Conservation (phyloP, 2,113 vertebrate genomes). For the Dasyornis broadbenti region DNA sequence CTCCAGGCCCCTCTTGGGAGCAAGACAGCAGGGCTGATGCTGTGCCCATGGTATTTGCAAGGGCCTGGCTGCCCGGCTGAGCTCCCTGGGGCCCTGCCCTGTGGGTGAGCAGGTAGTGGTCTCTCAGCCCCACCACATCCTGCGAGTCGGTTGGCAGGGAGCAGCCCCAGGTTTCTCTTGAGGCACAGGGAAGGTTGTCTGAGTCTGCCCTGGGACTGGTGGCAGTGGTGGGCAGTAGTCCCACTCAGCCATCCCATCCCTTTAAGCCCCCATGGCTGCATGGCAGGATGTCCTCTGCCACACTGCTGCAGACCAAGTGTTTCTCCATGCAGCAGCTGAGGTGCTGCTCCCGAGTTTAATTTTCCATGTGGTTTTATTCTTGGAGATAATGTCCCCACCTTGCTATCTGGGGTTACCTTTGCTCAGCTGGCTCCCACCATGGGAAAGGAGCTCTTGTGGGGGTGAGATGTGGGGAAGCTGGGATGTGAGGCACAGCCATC, state of each 20-base stretch:
- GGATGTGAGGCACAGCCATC: background rate
- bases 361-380: background rate
- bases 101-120: background rate
- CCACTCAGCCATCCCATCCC: rapidly evolving
- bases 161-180: background rate
- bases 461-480: background rate
- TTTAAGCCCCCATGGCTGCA: background rate
- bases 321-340: rapidly evolving
- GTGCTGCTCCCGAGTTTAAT: background rate
- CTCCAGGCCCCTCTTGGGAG: background rate
- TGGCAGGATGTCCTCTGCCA: background rate
- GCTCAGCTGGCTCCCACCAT: background rate
- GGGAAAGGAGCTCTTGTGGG: background rate
- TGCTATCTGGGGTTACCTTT: background rate
- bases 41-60: rapidly evolving
- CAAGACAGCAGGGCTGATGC: background rate
- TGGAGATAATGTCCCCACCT: background rate
- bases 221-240: background rate
- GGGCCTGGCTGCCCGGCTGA: background rate
- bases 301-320: rapidly evolving
- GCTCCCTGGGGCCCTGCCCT: background rate
- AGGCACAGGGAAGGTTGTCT: background rate
- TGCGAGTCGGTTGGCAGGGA: rapidly evolving
- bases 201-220: background rate
- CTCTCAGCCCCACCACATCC: rapidly evolving